Evolutionary conservation across 64 coral and sea anemone genomes (phyloP).

Genomic region (Montipora foliosa): DNA sequence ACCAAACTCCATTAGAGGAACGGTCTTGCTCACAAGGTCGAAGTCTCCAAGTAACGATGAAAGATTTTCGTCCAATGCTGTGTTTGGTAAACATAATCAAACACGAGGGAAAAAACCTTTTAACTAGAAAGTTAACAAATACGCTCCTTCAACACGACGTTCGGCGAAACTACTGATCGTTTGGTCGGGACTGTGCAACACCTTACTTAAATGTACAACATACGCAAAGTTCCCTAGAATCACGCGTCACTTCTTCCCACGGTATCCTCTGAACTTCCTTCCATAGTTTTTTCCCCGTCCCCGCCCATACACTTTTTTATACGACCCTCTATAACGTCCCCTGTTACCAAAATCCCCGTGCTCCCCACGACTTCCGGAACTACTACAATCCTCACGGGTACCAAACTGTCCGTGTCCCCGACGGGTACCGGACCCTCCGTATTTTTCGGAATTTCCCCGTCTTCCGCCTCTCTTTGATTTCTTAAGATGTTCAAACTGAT

Average conservation of each 20-base stretch:
- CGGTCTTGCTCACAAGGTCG: too few species aligned
- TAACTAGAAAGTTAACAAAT: too few species aligned
- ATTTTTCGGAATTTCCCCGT: background rate
- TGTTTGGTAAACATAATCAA: too few species aligned
- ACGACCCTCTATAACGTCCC: constrained; percentile 28
- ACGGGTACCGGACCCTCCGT: background rate
- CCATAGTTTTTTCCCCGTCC: constrained; percentile 24
- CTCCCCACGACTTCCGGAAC: background rate
- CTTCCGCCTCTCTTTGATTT: background rate
- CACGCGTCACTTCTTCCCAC: background rate
- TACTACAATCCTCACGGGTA: background rate
- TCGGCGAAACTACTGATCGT: too few species aligned
- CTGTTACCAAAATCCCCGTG: background rate
- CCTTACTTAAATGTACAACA: too few species aligned
- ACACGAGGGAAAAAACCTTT: too few species aligned
- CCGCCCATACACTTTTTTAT: constrained; percentile 29
- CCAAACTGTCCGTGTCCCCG: background rate
- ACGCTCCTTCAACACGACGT: too few species aligned
- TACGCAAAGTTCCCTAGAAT: too few species aligned
- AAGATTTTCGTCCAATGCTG: too few species aligned
- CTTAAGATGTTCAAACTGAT: constrained; percentile 53
- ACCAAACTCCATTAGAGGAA: too few species aligned
- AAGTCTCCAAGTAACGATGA: too few species aligned
- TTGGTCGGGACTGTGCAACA: too few species aligned
- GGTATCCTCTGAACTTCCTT: constrained; percentile 12